A percentile compares a stretch with the other conserved stretches of the same genome.
phyloP scores from a whole-genome alignment of 2,113 vertebrate species.

The Sapayoa aenigma region DNA sequence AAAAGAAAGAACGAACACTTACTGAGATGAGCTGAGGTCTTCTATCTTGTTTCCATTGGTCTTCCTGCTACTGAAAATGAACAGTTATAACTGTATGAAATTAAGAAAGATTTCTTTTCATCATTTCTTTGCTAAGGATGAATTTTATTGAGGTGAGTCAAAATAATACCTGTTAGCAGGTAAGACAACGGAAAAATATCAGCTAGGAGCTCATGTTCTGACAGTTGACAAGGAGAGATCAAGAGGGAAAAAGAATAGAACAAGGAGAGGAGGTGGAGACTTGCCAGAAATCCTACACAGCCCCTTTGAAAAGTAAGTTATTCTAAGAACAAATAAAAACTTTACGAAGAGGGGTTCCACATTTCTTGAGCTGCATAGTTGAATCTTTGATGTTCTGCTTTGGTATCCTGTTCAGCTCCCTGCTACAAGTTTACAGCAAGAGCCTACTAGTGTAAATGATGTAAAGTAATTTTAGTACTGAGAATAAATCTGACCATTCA shows the following conservation, averaged over 20 bases:
- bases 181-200: background rate
- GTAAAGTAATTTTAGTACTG: background rate
- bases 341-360: background rate
- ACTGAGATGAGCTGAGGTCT: background rate
- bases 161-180: background rate
- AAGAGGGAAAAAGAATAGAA: background rate
- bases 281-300: background rate
- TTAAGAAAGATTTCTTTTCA: background rate
- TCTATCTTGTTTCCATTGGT: background rate
- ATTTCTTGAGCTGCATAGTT: accelerated
- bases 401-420: background rate
- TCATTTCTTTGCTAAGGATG: background rate
- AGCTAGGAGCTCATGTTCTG: background rate
- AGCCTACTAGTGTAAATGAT: background rate
- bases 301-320: background rate
- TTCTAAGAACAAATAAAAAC: background rate
- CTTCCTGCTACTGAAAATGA: background rate
- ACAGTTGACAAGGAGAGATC: background rate
- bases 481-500: background rate
- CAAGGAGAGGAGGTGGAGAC: background rate
- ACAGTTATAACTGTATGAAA: background rate
- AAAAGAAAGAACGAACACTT: background rate
- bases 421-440: background rate
- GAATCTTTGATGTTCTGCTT: background rate
- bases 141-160: background rate